Evolutionary conservation across 2,797 vertebrate species (phyloP), one percentile per base, ranked within the genome.

Genomic region (Anguilla megastoma): DNA sequence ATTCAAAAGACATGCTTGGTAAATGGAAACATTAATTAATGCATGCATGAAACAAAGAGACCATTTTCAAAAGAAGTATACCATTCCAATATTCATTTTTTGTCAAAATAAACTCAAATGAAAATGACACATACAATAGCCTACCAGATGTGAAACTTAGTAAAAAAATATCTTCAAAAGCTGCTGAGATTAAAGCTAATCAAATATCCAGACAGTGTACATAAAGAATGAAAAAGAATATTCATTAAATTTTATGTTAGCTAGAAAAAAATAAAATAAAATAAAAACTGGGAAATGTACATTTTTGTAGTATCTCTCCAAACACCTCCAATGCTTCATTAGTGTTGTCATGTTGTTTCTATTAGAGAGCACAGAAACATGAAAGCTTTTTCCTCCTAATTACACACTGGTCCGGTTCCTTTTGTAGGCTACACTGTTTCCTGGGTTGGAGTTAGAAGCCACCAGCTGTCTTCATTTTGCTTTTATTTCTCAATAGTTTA

Each of bases 111-210:
- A 82, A n/a, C 36, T 36, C 27, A 79, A 80, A 80, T 5, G 76
- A 18, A 76, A 33, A 76, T 36, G 3, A 79, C 3, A 24, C 50
- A n/a, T 24, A 82, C 41, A 82, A 50, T n/a, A 30, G 14, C 66
- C 41, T 45, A n/a, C 79, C 79, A 82, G 79, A 63, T 80, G 36
- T 6, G 27, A 33, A 50, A 86, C 85, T 69, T 63, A 48, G 74
- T 74, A 69, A 27, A 27, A 27, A 54, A 54, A 21, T 54, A 54
- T 88, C 90, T 80, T 85, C 58, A 84, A 66, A 86, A 87, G 85
- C 89, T 89, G 89, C 88, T 88, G 86, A 89, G 84, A 89, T 90
- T 63, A 82, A 88, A 91, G 90, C 90, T 86, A 84, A 90, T 89
- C 84, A 86, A 86, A 91, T 87, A 90, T 87, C 88, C 83, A 80